Evolutionary conservation across 2,113 vertebrate species (phyloP).

Genomic region (Corythoichthys haematopterus): DNA sequence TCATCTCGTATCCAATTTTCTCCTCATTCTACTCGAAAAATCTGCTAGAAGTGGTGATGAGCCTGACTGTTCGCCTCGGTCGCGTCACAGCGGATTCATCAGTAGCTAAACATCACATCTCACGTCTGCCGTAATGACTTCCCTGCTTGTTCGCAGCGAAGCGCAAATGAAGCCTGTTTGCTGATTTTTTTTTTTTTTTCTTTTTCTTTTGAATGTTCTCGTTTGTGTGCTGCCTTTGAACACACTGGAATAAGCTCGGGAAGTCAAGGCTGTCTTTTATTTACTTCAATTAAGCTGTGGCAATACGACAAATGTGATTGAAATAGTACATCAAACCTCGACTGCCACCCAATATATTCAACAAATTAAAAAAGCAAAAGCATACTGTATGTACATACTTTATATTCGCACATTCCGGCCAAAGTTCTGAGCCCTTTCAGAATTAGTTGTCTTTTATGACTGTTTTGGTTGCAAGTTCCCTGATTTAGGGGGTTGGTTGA

Average conservation of each 20-base stretch:
- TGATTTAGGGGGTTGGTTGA: too few species aligned
- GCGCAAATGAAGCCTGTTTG: conserved; percentile 62
- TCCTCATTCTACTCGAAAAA: conserved; percentile 31
- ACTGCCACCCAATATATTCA: conserved; percentile 5
- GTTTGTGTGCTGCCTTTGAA: conserved; percentile 27
- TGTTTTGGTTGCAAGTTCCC: too few species aligned
- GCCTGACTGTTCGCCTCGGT: conserved; percentile 60
- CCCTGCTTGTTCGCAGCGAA: conserved; percentile 55
- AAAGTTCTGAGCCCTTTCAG: too few species aligned
- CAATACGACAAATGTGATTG: background rate
- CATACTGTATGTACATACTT: too few species aligned
- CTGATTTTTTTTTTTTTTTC: conserved; percentile 15
- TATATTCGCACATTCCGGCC: too few species aligned
- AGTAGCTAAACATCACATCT: conserved; percentile 58
- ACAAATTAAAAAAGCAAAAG: too few species aligned
- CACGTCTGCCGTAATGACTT: conserved; percentile 66
- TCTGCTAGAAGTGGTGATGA: conserved; percentile 33
- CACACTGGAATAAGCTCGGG: conserved; percentile 14
- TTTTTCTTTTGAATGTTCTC: conserved; percentile 39
- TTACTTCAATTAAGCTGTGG: background rate
- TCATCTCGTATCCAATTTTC: conserved; percentile 54
- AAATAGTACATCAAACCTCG: conserved; percentile 24
- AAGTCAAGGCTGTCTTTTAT: background rate
- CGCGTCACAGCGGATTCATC: conserved; percentile 67
- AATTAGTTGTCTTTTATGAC: too few species aligned